phyloP scores from a whole-genome alignment of 2,797 vertebrate genomes.

The Trematomus bernacchii region DNA sequence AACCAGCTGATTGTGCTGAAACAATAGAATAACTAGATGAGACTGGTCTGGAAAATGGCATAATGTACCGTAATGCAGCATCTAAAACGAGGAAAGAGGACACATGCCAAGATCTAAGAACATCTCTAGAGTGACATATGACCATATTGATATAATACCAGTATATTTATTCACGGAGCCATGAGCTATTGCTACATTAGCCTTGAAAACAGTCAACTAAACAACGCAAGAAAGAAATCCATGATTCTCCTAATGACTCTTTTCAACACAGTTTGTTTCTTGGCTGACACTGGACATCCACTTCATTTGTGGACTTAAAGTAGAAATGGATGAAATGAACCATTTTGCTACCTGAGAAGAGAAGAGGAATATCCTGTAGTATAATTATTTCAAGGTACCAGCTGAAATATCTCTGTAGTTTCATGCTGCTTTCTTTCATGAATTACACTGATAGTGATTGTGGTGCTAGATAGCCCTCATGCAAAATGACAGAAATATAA shows the following conservation, averaged over 20 bases:
- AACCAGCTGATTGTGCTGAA: too few species aligned
- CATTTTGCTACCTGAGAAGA: background rate
- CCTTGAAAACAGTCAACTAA: background rate
- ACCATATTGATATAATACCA: too few species aligned
- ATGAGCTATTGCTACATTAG: background rate
- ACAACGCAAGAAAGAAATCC: background rate
- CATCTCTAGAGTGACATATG: too few species aligned
- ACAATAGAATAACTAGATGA: too few species aligned
- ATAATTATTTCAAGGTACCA: background rate
- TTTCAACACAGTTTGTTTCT: background rate
- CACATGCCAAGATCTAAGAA: too few species aligned
- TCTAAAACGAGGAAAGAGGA: too few species aligned
- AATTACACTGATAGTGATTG: background rate
- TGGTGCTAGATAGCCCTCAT: background rate
- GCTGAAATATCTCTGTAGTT: background rate
- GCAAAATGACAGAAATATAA: background rate
- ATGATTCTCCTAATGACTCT: background rate
- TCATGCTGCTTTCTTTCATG: background rate
- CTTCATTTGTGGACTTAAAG: background rate
- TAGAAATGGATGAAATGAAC: background rate
- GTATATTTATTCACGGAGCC: too few species aligned
- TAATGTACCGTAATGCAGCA: too few species aligned
- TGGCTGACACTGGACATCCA: background rate
- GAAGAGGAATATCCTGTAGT: background rate
- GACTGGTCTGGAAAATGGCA: too few species aligned